Conservation (phyloP, 2,113 vertebrate genomes). For the Procavia capensis region DNA sequence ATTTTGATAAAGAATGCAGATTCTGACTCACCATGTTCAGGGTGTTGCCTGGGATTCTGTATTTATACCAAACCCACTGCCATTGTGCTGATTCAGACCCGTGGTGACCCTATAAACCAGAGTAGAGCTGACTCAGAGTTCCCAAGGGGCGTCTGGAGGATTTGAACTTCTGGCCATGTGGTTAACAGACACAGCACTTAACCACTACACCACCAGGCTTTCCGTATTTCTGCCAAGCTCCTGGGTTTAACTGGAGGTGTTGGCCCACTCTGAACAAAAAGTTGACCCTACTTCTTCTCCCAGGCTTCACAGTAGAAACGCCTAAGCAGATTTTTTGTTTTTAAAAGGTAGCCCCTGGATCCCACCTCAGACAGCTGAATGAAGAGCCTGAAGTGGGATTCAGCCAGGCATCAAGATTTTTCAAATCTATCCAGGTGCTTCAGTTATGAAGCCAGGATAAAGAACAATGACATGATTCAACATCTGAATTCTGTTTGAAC, state of each 20-base stretch:
- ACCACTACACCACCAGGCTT: no score
- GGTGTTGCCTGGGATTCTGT: neutral
- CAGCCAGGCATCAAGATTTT: neutral
- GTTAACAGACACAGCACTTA: no score
- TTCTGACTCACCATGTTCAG: neutral
- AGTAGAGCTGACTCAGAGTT: no score
- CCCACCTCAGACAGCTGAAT: neutral
- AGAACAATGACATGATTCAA: neutral
- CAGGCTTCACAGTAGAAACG: neutral
- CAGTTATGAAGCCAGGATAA: neutral
- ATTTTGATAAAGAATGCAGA: neutral
- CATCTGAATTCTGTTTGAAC: neutral
- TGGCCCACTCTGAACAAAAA: neutral
- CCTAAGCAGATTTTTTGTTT: neutral
- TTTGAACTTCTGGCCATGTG: no score
- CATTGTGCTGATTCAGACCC: no score
- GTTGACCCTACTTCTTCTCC: neutral
- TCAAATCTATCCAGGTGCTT: neutral
- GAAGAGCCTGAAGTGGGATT: neutral
- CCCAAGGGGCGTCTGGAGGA: no score
- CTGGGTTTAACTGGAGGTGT: neutral
- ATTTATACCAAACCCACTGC: neutral
- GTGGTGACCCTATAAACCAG: no score
- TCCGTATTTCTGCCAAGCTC: neutral
- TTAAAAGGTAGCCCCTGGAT: neutral